Conservation (phyloP, 2,797 vertebrate species). For the Acipenser transmontanus region DNA sequence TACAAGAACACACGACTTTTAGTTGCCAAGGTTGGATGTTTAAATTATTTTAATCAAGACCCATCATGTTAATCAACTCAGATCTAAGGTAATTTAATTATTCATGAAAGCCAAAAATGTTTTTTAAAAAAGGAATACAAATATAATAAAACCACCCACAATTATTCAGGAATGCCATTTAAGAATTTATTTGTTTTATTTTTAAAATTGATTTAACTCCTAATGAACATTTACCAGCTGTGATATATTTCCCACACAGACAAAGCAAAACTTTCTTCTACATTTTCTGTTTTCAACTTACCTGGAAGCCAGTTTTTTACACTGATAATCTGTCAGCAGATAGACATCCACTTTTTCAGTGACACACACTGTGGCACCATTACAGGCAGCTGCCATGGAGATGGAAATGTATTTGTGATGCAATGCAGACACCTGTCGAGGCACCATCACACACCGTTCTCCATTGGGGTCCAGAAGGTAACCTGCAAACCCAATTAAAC, state of each 20-base stretch:
- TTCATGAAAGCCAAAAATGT: no score
- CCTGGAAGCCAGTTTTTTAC: conserved; percentile 95
- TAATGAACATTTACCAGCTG: no score
- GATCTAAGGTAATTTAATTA: no score
- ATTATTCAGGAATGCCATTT: no score
- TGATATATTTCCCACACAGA: background rate
- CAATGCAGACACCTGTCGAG: conserved; percentile 89
- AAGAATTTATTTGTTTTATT: no score
- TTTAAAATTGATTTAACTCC: no score
- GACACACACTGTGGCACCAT: conserved; percentile 87
- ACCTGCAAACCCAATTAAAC: conserved; percentile 55
- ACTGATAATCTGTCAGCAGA: conserved; percentile 87
- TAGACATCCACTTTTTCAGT: conserved; percentile 88
- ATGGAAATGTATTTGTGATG: conserved; percentile 81
- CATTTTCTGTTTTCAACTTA: conserved; percentile 44
- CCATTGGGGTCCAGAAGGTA: conserved; percentile 90
- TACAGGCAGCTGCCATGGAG: conserved; percentile 81
- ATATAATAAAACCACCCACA: no score
- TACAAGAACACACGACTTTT: conserved; percentile 4
- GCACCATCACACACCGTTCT: conserved; percentile 78
- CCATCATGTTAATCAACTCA: no score
- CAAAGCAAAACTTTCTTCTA: background rate
- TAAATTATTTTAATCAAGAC: no score
- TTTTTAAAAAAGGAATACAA: no score
- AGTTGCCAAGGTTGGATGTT: no score